Evolutionary conservation across 2,797 vertebrate genomes (phyloP), one percentile per base, ranked within the genome.

Genomic region (Lacerta agilis): DNA sequence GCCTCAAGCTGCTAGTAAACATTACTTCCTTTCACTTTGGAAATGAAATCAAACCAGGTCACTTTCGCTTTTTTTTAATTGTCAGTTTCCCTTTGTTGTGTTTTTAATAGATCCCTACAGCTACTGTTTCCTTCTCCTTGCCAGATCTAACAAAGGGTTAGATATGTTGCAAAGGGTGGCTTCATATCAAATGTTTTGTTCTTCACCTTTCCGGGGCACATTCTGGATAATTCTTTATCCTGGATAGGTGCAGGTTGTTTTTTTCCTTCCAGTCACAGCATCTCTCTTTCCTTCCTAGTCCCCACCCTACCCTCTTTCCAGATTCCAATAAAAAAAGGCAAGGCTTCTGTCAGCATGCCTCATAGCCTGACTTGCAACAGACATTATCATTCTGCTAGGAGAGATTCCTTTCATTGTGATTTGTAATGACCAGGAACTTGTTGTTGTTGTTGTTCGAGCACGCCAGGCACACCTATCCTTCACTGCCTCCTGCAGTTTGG

Each of bases 51-150:
- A 82, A 0, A 1, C 38, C 73, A 84, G 71, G 27, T 73, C 29
- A 87, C n/a, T 82, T 91, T 90, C 4, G 10, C 18, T 82, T 86
- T 86, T 72, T 86, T 78, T 41, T 13, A 76, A 71, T 4, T 75
- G 87, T 89, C 71, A 25, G n/a, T 41, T 67, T 88, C 64, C 49
- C 79, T 87, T 84, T 33, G 2, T 29, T 33, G 5, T 38, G 9
- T 79, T 85, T 64, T 86, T n/a, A 75, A 58, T 45, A 69, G 23
- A 55, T 43, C 38, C 76, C 23, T 75, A 49, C 72, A 80, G 15
- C 41, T 79, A 75, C 72, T 25, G 45, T 87, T 81, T 61, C 49
- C 23, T 29, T 33, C 27, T 69, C 13, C 33, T 41, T 76, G 7
- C 25, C 25, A 76, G 20, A 67, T 25, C 18, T 76, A 13, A 64